phyloP scores from a whole-genome alignment of 2,888 invertebrate genomes.

The Monochamus alternatus region DNA sequence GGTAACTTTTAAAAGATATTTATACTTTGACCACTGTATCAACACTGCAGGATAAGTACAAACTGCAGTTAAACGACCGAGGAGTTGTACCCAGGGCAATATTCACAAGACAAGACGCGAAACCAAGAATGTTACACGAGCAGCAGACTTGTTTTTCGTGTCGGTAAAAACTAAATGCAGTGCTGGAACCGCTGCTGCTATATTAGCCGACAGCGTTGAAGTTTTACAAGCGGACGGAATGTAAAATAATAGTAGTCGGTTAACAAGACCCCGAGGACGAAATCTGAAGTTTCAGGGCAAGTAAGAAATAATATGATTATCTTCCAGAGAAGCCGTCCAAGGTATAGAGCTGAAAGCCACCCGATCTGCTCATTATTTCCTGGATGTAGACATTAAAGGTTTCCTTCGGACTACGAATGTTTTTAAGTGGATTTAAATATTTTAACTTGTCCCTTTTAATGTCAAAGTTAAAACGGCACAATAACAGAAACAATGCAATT shows the following conservation, averaged over 20 bases:
- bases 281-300: not conserved
- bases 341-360: not conserved
- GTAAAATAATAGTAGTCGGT: not conserved
- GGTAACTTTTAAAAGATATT: no score
- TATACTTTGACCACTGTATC: no score
- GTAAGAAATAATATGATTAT: not conserved
- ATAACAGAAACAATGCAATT: no score
- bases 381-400: not conserved
- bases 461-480: no score
- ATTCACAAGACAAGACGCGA: not conserved
- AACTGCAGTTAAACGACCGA: not conserved
- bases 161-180: not conserved
- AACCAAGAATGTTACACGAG: not conserved
- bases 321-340: not conserved
- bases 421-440: no score
- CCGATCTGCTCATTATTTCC: not conserved
- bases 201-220: not conserved
- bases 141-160: not conserved
- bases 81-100: not conserved
- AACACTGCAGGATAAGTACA: not conserved
- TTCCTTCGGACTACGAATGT: no score
- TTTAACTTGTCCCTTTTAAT: no score
- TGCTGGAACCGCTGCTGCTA: not conserved
- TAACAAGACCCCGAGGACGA: not conserved
- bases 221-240: not conserved